Percentiles rank a stretch among this genome's conserved stretches.
phyloP scores from a whole-genome alignment of 1,140 invertebrate species.

The Cyphomyrmex costatus region DNA sequence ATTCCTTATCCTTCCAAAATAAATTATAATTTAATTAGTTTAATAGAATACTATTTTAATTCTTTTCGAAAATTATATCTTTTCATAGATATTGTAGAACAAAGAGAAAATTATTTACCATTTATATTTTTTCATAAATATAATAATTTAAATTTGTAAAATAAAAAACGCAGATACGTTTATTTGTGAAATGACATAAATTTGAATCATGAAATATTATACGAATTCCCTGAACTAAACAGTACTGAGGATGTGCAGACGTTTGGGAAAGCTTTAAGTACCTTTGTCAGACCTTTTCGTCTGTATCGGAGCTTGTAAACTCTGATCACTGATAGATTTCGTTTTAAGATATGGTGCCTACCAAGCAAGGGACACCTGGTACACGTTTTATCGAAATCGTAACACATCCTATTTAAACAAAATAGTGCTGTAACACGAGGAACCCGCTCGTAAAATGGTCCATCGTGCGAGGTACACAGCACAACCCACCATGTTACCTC shows the following conservation, averaged over 20 bases:
- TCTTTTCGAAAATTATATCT: not conserved
- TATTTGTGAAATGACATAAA: not conserved
- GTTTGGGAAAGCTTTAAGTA: conserved; percentile 32
- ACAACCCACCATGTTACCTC: conserved; percentile 49
- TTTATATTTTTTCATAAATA: not conserved
- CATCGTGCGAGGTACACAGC: conserved; percentile 61
- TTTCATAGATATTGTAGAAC: not conserved
- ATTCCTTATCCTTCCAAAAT: not conserved
- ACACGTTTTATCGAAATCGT: conserved; percentile 63
- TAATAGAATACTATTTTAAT: conserved; percentile 15
- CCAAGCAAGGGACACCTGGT: conserved; percentile 55
- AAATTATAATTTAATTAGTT: not conserved
- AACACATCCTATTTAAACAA: conserved; percentile 72
- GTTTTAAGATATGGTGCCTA: conserved; percentile 19
- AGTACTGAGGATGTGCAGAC: not conserved
- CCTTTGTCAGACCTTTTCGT: conserved; percentile 35
- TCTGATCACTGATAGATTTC: conserved; percentile 17
- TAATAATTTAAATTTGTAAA: not conserved
- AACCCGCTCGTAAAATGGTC: conserved; percentile 67
- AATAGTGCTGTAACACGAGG: conserved; percentile 62
- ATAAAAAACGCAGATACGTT: not conserved
- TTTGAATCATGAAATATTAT: not conserved
- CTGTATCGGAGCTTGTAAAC: conserved; percentile 56
- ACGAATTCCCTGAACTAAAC: not conserved
- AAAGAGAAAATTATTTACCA: not conserved